Evolutionary conservation across 2,797 vertebrate genomes (phyloP), one percentile per base, ranked within the genome.

Genomic region (Spinibarbus caldwelli): DNA sequence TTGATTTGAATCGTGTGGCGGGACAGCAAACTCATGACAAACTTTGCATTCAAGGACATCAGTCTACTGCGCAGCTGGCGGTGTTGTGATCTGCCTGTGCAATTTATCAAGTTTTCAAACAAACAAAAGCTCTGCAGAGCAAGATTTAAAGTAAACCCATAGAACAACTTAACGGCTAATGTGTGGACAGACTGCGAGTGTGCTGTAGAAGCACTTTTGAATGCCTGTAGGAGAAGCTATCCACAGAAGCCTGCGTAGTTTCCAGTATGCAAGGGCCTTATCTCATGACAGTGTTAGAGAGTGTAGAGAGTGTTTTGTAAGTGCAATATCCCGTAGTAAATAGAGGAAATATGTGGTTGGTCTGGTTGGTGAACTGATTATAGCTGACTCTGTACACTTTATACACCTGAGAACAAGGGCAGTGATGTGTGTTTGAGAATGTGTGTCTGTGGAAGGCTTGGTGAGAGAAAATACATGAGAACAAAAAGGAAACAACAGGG

Each of bases 1-100:
- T 85, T 87, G 77, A 87, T 88, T 88, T 31, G 59, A 77, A n/a
- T 86, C 57, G 79, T 90, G 71, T 80, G 59, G 34, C 45, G 68
- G 78, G 66, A 89, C 89, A 76, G 86, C 87, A 88, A 78, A 80
- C 78, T 21, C 52, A 83, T 79, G 36, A 83, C 78, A 29, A 88
- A 54, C 70, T 80, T 59, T 71, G 59, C 0, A 2, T 43, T 52
- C 15, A 67, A 86, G 82, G 59, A 68, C 84, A 90, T 86, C 1
- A 38, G 68, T 87, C 41, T 23, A 70, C 76, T 14, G 36, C 34
- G 52, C 70, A 75, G 83, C 45, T 81, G 31, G 67, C 66, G 2
- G 43, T 54, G 43, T 29, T 71, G 62, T 23, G 68, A 59, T 64
- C 49, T 34, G 83, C 73, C n/a, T 64, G 76, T 80, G 71, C 36